Conservation (phyloP, 2,797 vertebrate genomes). For the Tarsius wallacei region DNA sequence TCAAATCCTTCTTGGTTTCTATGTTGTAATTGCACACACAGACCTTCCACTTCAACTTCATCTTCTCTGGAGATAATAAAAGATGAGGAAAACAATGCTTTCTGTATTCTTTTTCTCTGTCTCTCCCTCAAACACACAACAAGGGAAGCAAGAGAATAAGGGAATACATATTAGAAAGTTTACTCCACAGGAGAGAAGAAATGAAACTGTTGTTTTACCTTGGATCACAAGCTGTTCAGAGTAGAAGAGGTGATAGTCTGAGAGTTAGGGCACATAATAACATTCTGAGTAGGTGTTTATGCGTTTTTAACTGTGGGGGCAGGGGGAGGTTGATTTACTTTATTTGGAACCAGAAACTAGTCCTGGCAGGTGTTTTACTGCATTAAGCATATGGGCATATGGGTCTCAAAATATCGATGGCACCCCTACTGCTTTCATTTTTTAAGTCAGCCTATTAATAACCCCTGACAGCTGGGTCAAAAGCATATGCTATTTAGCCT, state of each 20-base stretch:
- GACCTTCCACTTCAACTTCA: background rate
- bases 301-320: slow-evolving; percentile 61
- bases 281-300: slow-evolving; percentile 73
- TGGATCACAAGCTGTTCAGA: slow-evolving; percentile 33
- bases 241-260: slow-evolving; percentile 1
- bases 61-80: background rate
- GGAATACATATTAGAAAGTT: background rate
- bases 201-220: background rate
- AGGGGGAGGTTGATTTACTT: slow-evolving; percentile 69
- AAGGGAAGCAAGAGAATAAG: no score
- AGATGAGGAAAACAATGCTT: background rate
- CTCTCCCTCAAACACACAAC: no score
- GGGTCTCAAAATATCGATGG: slow-evolving; percentile 79
- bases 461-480: slow-evolving; percentile 83
- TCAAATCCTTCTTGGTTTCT: background rate
- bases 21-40: background rate
- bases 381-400: slow-evolving; percentile 83
- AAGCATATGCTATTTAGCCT: slow-evolving; percentile 78
- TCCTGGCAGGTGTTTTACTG: slow-evolving; percentile 79
- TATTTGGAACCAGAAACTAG: slow-evolving; percentile 73
- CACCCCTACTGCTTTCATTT: slow-evolving; percentile 77
- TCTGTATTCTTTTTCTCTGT: background rate
- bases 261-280: background rate
- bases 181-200: background rate
- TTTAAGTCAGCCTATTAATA: slow-evolving; percentile 82